A percentile compares a stretch with the other conserved stretches of the same genome.
Conservation (phyloP, 2,797 vertebrate genomes). For the Arctocebus calabarensis region DNA sequence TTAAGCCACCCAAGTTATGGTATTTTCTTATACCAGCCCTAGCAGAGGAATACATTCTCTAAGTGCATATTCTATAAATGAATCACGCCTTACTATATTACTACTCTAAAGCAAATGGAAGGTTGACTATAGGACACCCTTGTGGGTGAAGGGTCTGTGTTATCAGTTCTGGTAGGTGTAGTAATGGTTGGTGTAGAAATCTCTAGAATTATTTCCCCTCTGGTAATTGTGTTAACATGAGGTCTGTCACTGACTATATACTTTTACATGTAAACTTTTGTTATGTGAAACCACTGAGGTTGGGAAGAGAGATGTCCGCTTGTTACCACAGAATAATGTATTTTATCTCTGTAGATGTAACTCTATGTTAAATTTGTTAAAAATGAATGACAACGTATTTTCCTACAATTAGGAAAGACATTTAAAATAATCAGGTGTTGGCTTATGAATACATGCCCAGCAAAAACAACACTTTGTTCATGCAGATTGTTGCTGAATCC, state of each 20-base stretch:
- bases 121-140: not conserved
- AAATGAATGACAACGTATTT: conserved; percentile 28
- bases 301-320: not conserved
- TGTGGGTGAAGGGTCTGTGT: not conserved
- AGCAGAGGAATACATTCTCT: not conserved
- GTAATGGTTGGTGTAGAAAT: not conserved
- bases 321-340: not conserved
- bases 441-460: not conserved
- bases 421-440: conserved; percentile 9
- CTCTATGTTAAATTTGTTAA: not conserved
- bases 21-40: not conserved
- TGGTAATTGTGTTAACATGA: not conserved
- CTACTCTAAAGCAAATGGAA: conserved; percentile 1
- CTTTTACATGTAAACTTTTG: not conserved
- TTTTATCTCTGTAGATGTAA: conserved; percentile 33
- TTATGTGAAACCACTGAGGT: conserved; percentile 11
- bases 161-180: not conserved
- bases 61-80: not conserved
- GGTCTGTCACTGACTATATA: not conserved
- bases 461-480: conserved; percentile 61
- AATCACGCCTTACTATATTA: not conserved
- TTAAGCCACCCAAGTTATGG: not conserved
- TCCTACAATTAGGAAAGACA: conserved; percentile 44
- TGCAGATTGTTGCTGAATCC: conserved; percentile 63
- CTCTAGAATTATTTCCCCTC: not conserved